A percentile compares a stretch with the other conserved stretches of the same genome.
Evolutionary conservation across 2,113 vertebrate species (phyloP).

Genomic region (Deroptyus accipitrinus): DNA sequence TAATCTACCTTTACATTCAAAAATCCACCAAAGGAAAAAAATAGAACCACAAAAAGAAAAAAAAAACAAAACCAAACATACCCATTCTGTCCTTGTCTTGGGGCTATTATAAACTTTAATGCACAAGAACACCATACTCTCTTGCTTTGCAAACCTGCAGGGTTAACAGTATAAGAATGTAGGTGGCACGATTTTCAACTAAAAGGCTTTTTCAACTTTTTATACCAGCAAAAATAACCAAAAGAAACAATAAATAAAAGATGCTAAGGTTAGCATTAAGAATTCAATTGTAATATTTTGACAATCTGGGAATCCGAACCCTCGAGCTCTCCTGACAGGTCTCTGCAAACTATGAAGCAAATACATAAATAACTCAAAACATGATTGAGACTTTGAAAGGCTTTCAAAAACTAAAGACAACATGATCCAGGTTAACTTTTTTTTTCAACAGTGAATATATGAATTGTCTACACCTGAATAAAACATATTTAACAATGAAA

Average conservation of each 20-base stretch:
- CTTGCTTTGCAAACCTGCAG: constrained; percentile 79
- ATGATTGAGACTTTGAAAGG: constrained; percentile 71
- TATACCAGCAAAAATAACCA: constrained; percentile 64
- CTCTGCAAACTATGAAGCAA: constrained; percentile 78
- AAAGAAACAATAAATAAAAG: constrained; percentile 92
- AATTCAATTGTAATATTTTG: constrained; percentile 71
- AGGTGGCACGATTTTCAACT: constrained; percentile 86
- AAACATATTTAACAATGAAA: constrained; percentile 80
- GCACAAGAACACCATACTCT: constrained; percentile 84
- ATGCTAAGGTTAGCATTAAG: constrained; percentile 85
- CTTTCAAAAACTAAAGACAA: constrained; percentile 78
- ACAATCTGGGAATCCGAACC: constrained; percentile 68
- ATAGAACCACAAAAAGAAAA: not conserved
- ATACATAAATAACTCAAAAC: constrained; percentile 78
- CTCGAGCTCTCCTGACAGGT: constrained; percentile 74
- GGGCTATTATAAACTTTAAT: constrained; percentile 83
- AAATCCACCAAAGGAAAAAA: not conserved
- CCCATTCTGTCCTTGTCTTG: constrained; percentile 76
- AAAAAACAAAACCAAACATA: not conserved
- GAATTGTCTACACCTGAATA: constrained; percentile 84
- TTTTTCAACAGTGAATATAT: constrained; percentile 80
- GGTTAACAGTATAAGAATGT: constrained; percentile 88
- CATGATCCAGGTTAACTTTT: constrained; percentile 74
- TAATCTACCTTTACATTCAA: constrained; percentile 87
- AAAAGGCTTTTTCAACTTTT: constrained; percentile 79